A percentile compares a stretch with the other conserved stretches of the same genome.
Evolutionary conservation across 2,888 invertebrate genomes (phyloP).

Genomic region (Nomada lathburiana): DNA sequence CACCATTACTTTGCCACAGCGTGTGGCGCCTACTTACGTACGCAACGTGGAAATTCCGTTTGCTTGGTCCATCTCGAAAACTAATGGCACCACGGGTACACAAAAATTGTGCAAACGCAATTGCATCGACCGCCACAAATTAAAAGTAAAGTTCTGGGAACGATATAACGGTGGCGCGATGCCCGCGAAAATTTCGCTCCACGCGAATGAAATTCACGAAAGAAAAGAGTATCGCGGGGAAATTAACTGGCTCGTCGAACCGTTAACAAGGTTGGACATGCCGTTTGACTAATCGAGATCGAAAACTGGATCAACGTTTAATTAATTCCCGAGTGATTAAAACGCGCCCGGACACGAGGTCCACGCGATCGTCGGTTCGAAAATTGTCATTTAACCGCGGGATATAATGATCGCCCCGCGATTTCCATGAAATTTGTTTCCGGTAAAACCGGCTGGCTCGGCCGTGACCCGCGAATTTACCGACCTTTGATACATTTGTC

Average conservation of each 20-base stretch:
- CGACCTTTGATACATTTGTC: neutral
- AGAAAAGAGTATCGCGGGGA: neutral
- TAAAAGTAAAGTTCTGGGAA: too few species aligned
- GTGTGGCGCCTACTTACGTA: too few species aligned
- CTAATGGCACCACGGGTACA: too few species aligned
- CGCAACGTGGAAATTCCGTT: too few species aligned
- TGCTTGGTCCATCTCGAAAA: too few species aligned
- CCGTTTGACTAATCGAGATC: slow-evolving; percentile 32
- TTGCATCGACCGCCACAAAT: too few species aligned
- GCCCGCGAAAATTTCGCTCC: too few species aligned
- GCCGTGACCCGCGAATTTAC: neutral
- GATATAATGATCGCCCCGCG: slow-evolving; percentile 6
- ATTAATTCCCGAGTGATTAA: slow-evolving; percentile 54
- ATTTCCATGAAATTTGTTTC: neutral
- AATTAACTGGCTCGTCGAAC: slow-evolving; percentile 61
- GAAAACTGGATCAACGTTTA: slow-evolving; percentile 47
- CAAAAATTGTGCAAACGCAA: too few species aligned
- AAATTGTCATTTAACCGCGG: slow-evolving; percentile 13
- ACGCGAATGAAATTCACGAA: neutral
- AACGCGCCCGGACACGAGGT: neutral
- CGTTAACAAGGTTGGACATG: slow-evolving; percentile 63
- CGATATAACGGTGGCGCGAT: too few species aligned
- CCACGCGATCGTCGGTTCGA: neutral
- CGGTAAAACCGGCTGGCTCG: too few species aligned
- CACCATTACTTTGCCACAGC: too few species aligned